A percentile compares a stretch with the other conserved stretches of the same genome.
Conservation (phyloP, 2,113 vertebrate species). For the Ptilorrhoa leucosticta region DNA sequence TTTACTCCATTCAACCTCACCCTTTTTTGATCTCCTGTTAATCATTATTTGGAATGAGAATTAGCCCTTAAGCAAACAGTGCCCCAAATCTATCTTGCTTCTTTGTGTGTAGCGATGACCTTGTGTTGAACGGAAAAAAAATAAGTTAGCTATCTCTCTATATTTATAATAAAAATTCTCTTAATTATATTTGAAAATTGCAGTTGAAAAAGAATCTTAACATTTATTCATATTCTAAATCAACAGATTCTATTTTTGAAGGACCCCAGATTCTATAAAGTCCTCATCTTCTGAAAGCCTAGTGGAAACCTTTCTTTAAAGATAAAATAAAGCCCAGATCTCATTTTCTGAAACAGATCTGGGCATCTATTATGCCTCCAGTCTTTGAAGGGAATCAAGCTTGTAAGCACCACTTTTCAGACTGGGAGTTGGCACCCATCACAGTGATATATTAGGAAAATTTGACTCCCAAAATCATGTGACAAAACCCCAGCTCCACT, state of each 20-base stretch:
- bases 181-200: neutral
- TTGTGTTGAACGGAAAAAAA: neutral
- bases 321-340: neutral
- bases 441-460: neutral
- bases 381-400: neutral
- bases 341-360: neutral
- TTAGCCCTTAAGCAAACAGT: conserved; percentile 44
- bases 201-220: neutral
- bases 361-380: neutral
- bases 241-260: neutral
- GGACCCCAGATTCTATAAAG: neutral
- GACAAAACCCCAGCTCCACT: neutral
- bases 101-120: neutral
- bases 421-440: neutral
- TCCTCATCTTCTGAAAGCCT: neutral
- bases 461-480: neutral
- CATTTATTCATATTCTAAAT: neutral
- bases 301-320: neutral
- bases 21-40: conserved; percentile 31
- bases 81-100: conserved; percentile 31
- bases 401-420: neutral
- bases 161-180: neutral
- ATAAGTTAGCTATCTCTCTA: neutral
- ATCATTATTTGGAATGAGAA: conserved; percentile 43
- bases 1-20: conserved; percentile 4